Base-by-base conservation (phyloP, 2,113 vertebrate genomes). In the Probosciger aterrimus region DNA sequence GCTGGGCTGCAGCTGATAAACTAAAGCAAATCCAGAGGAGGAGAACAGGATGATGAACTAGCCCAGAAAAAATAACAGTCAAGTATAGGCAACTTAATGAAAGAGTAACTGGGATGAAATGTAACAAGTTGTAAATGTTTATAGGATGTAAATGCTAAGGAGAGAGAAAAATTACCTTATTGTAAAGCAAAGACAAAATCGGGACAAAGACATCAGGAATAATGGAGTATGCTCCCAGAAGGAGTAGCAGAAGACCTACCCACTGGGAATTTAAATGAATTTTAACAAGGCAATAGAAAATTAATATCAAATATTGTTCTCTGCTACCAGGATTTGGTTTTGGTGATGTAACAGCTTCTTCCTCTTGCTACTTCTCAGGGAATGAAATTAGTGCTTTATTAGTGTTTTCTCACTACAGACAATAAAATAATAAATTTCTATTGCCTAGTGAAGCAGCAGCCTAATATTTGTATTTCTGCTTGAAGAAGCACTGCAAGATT, bases 391-490 rank as follows among this genome's bases (percentile, higher is more conserved):
- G 30, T 63, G 41, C 31, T 79, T 90, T 64, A 55, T 80, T 85
- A 85, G 67, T 63, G 19, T 50, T 69, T 93, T 64, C 55, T 77
- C 46, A 67, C 17, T 62, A 47, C 35, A 44, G 76, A 90, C 62
- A 74, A 81, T 46, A 77, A 95, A 96, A 95, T 30, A 83, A 78
- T 70, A 70, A 14, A 80, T 90, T 52, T 60, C 12, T 81, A 47
- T 79, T 95, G 64, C 75, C 57, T 78, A 88, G 23, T 92, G 85
- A 81, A 81, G 62, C 73, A 83, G 63, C 46, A 89, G 30, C 43
- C 52, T 86, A 89, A 81, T 94, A 88, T 95, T 96, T 95, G 63
- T 82, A 84, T 68, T 96, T 95, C 87, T 91, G 52, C 82, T 92
- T 90, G 60, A n/a, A 92, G 44, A 86, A 94, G 44, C 79, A 86